These are phyloP conservation scores for Parus major DNA, from an alignment of 2,113 vertebrate species.

Conservation along the genomic window DNA sequence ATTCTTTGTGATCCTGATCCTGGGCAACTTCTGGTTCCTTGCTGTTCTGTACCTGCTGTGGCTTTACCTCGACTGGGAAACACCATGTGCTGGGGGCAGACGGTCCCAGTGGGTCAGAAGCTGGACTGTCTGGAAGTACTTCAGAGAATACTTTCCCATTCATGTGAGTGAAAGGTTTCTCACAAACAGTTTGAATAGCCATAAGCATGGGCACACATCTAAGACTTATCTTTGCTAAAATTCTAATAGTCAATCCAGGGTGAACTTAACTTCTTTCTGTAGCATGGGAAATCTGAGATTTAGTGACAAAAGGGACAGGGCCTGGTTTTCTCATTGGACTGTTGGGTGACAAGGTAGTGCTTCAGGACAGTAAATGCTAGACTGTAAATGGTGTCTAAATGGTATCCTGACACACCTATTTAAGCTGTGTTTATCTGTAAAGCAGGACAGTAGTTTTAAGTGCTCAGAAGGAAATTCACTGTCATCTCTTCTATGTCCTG, in stretches of 20 bases:
- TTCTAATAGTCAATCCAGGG: neutral
- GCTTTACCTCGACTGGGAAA: conserved; percentile 89
- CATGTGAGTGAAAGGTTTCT: conserved; percentile 72
- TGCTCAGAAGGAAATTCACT: neutral
- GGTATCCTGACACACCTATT: neutral
- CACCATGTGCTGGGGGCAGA: conserved; percentile 84
- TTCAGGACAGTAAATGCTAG: neutral
- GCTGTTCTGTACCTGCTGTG: conserved; percentile 84
- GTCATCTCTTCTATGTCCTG: neutral
- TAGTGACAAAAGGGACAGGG: neutral
- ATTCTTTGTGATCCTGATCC: conserved; percentile 75
- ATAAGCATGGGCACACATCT: fast-evolving
- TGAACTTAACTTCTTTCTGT: neutral
- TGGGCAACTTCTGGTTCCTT: conserved; percentile 86
- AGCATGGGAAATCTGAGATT: neutral
- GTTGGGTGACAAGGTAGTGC: neutral
- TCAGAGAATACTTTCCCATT: conserved; percentile 92
- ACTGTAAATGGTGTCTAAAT: neutral
- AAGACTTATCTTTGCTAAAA: neutral
- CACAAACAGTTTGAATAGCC: neutral
- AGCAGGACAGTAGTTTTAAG: neutral
- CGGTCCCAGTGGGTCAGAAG: conserved; percentile 79
- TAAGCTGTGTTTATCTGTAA: neutral
- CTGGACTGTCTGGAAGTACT: conserved; percentile 85
- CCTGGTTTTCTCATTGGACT: neutral